A percentile compares a stretch with the other conserved stretches of the same genome.
Conservation (phyloP, 2,113 vertebrate species). For the Nothoprocta perdicaria region DNA sequence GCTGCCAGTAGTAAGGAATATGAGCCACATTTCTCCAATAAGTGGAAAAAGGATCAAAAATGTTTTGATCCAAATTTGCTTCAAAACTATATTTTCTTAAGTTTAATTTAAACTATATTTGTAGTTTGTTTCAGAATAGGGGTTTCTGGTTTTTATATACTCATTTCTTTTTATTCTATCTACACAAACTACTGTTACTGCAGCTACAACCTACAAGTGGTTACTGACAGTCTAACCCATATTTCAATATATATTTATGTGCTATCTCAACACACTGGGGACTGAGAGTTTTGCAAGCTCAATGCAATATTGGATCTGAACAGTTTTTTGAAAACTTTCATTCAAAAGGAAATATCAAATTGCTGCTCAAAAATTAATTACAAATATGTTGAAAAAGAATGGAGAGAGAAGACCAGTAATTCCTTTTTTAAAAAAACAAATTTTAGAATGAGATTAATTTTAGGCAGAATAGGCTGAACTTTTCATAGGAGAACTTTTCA, state of each 20-base stretch:
- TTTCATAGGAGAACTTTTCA: background rate
- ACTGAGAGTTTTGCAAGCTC: background rate
- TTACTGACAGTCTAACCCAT: background rate
- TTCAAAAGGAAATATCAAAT: background rate
- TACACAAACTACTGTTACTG: background rate
- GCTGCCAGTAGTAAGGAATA: background rate
- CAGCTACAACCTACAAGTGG: no score
- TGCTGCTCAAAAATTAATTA: rapidly evolving
- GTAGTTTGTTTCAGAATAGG: background rate
- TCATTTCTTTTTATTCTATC: background rate
- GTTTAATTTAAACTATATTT: background rate
- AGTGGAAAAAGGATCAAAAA: background rate
- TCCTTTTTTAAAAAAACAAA: background rate
- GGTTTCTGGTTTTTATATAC: rapidly evolving
- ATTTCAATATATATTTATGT: background rate
- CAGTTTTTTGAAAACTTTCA: background rate
- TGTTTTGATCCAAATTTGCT: background rate
- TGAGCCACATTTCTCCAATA: background rate
- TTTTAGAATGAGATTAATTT: background rate
- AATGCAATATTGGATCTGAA: background rate
- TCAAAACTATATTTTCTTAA: background rate
- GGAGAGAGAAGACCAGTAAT: rapidly evolving
- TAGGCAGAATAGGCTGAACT: background rate
- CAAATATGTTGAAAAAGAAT: background rate
- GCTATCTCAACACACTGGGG: rapidly evolving